These are phyloP conservation scores for Phodopus roborovskii DNA, from an alignment of 2,113 vertebrate species.

Conservation along the genomic window DNA sequence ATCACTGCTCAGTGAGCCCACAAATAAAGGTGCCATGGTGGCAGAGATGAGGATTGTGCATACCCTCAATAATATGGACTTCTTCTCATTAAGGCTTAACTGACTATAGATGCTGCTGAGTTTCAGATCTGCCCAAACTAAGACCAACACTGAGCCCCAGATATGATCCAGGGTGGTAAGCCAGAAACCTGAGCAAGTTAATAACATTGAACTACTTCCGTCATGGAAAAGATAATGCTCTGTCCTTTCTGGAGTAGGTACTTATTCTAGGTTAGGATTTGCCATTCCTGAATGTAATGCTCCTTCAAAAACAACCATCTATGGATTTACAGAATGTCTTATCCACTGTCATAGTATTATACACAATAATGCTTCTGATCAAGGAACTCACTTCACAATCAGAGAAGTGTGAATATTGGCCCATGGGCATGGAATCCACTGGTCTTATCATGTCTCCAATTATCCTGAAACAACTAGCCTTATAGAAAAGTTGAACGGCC, in stretches of 20 bases:
- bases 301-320: too few relatives aligned
- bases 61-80: neutral
- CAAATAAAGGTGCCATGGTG: neutral
- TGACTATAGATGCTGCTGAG: neutral
- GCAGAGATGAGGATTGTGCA: neutral
- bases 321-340: too few relatives aligned
- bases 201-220: neutral
- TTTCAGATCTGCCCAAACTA: neutral
- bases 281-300: too few relatives aligned
- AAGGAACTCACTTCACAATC: neutral
- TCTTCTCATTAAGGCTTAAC: neutral
- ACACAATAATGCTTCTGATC: neutral
- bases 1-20: neutral
- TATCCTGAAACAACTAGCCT: neutral
- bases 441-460: neutral
- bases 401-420: neutral
- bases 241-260: too few relatives aligned
- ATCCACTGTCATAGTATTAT: neutral
- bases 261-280: too few relatives aligned
- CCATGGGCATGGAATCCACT: neutral
- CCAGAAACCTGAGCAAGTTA: neutral
- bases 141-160: neutral
- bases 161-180: neutral
- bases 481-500: neutral
- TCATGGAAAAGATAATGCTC: too few relatives aligned